phyloP scores from a whole-genome alignment of 2,888 invertebrate species.

The Lithophane leautieri region DNA sequence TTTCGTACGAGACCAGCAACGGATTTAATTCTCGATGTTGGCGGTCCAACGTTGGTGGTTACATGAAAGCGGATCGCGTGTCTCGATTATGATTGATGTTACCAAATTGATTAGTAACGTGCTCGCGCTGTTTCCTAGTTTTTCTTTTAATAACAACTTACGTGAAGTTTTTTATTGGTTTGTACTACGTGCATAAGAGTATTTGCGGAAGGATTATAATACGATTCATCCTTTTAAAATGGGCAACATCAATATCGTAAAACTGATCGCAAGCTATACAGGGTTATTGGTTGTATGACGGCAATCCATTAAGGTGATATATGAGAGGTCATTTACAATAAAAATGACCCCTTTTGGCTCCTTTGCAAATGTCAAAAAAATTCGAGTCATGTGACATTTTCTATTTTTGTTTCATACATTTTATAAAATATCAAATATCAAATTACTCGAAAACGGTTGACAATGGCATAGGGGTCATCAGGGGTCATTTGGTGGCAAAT shows the following conservation, averaged over 20 bases:
- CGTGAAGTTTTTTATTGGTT: conserved; percentile 53
- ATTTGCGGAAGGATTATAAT: conserved; percentile 49
- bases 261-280: background rate
- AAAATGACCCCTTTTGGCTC: too few species aligned
- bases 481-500: too few species aligned
- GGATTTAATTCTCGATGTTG: background rate
- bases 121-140: conserved; percentile 63
- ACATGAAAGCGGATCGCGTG: conserved; percentile 65
- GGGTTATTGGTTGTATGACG: too few species aligned
- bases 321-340: too few species aligned
- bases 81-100: conserved; percentile 64
- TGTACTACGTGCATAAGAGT: conserved; percentile 53
- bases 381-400: too few species aligned
- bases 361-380: too few species aligned
- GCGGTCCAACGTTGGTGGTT: conserved; percentile 36
- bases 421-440: too few species aligned
- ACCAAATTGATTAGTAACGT: conserved; percentile 67
- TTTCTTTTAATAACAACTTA: conserved; percentile 61
- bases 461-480: too few species aligned
- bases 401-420: too few species aligned
- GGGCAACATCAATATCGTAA: background rate
- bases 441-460: too few species aligned
- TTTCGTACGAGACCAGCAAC: conserved; percentile 6
- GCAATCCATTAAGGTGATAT: too few species aligned
- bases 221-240: conserved; percentile 1